Evolutionary conservation across 2,113 vertebrate species (phyloP).

Genomic region (Gymnorhina tibicen): DNA sequence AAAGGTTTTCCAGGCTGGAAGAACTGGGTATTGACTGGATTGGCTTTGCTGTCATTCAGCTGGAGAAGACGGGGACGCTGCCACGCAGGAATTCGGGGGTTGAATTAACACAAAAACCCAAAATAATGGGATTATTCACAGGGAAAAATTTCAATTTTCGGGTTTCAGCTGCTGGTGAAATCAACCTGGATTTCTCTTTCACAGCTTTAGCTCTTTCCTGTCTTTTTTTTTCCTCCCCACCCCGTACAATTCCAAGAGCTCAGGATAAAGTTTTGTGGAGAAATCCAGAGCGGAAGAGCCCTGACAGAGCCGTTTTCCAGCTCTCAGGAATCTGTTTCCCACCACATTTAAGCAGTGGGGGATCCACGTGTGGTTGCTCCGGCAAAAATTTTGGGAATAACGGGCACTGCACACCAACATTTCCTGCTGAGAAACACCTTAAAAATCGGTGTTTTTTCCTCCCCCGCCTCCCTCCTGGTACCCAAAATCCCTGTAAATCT

Average conservation of each 20-base stretch:
- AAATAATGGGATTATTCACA: not conserved
- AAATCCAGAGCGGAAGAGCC: not conserved
- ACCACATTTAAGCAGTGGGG: not conserved
- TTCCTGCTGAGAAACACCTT: not conserved
- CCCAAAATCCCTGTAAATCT: not conserved
- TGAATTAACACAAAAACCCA: accelerated
- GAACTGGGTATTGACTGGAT: accelerated
- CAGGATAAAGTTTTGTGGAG: not conserved
- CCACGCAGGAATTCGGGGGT: not conserved
- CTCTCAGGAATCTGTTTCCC: not conserved
- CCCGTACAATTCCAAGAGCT: not conserved
- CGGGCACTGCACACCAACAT: not conserved
- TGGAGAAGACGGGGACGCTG: not conserved
- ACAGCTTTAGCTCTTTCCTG: not conserved
- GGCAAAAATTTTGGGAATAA: accelerated
- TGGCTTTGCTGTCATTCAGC: accelerated
- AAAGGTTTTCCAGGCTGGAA: not conserved
- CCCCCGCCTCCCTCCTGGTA: accelerated
- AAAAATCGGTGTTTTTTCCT: not conserved
- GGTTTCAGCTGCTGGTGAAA: not conserved
- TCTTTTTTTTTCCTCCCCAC: not conserved
- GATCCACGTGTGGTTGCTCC: accelerated
- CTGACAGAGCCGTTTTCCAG: not conserved
- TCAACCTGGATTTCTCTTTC: not conserved
- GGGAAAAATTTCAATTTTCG: not conserved